Conservation (phyloP, 2,888 invertebrate species). For the Meteorus cinctellus region DNA sequence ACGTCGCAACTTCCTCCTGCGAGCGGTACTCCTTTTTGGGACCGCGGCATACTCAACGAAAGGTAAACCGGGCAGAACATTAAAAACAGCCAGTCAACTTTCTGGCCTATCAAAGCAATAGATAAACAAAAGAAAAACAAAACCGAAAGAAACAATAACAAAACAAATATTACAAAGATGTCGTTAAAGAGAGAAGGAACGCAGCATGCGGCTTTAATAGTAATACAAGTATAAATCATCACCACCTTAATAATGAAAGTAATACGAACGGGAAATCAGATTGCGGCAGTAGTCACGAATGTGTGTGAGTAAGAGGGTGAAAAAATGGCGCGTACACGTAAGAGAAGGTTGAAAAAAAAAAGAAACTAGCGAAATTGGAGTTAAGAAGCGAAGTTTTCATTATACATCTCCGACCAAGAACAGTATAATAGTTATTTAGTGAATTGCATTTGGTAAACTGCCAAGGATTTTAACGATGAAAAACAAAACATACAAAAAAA, state of each 20-base stretch:
- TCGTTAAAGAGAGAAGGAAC: constrained; percentile 46
- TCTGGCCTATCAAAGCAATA: constrained; percentile 71
- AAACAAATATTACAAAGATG: constrained; percentile 44
- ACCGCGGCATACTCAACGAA: constrained; percentile 66
- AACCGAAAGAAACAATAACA: constrained; percentile 50
- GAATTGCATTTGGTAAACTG: constrained; percentile 70
- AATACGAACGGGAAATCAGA: constrained; percentile 55
- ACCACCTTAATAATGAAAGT: constrained; percentile 68
- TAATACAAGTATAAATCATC: constrained; percentile 65
- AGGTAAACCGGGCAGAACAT: constrained; percentile 48
- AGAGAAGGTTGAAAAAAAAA: constrained; percentile 44
- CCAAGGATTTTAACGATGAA: constrained; percentile 60
- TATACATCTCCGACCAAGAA: constrained; percentile 66
- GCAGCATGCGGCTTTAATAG: constrained; percentile 67
- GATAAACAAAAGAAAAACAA: constrained; percentile 49
- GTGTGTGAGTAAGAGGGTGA: not conserved
- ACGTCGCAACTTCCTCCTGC: constrained; percentile 59
- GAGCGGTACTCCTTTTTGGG: constrained; percentile 59
- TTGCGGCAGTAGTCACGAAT: not conserved
- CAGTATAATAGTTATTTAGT: constrained; percentile 66
- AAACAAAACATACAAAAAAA: constrained; percentile 41
- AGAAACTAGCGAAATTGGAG: constrained; percentile 42
- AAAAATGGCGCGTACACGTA: constrained; percentile 34
- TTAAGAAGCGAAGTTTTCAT: constrained; percentile 36
- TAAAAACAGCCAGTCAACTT: constrained; percentile 56